phyloP scores from a whole-genome alignment of 37 sponge, comb jelly and placozoan species.

The Spongia lamella region DNA sequence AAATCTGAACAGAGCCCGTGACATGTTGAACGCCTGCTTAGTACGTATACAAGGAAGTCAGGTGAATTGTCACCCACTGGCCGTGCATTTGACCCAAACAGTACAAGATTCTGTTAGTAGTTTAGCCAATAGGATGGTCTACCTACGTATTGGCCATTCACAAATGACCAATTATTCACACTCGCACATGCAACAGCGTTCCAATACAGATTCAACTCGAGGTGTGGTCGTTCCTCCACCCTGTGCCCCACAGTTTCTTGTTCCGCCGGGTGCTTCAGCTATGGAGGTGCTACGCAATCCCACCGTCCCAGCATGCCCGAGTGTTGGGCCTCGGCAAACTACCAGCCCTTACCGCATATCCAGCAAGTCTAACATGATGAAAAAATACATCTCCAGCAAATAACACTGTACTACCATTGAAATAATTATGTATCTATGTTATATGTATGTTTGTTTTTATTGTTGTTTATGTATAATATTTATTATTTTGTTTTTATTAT shows the following conservation, averaged over 20 bases:
- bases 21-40: constrained; percentile 22
- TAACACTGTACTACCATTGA: not conserved
- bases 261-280: not conserved
- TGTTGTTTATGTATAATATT: not conserved
- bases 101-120: constrained; percentile 57
- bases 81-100: constrained; percentile 57
- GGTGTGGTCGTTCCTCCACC: not conserved
- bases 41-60: constrained; percentile 27
- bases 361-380: constrained; percentile 14
- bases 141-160: constrained; percentile 54
- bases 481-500: not conserved
- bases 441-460: not conserved
- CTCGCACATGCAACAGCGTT: constrained; percentile 83
- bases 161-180: constrained; percentile 45
- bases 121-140: constrained; percentile 54
- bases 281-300: not conserved
- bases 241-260: not conserved
- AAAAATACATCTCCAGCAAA: constrained; percentile 9
- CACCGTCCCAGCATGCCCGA: not conserved
- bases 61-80: constrained; percentile 34
- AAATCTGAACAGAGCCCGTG: constrained; percentile 56
- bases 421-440: not conserved
- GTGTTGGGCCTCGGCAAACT: not conserved
- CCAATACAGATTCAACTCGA: constrained; percentile 19
- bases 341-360: not conserved